Base-by-base conservation (phyloP, 2,888 invertebrate species). In the Lepetodrilus schrolli region DNA sequence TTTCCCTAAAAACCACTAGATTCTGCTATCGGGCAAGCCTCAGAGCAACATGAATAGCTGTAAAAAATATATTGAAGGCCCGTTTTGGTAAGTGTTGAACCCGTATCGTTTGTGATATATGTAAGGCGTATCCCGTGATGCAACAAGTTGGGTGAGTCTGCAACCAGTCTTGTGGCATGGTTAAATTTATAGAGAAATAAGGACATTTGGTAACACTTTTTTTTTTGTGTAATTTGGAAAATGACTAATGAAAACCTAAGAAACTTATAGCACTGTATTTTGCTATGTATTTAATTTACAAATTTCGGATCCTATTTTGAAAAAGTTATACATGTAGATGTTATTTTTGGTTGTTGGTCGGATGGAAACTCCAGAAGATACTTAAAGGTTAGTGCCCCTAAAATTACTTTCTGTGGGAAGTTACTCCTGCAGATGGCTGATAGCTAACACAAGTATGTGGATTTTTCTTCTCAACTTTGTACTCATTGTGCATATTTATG, bases 1-100 rank as follows among this genome's bases (percentile, higher is more conserved):
- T 87, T 87, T 85, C 85, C 85, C 84, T 82, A 82, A 84, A 85
- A 84, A 84, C n/a, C 78, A 85, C 82, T 86, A 86, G 86, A 86
- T 86, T 83, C 84, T 78, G 83, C 83, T 83, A 84, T 82, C 82
- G 80, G 83, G 80, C 85, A 83, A 84, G 85, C 83, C 79, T 82
- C 82, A 75, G 81, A 78, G 75, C 83, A 76, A 75, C 82, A 80
- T 83, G 84, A 83, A 82, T 80, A 74, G 81, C 80, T 70, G 80
- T 80, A 75, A 76, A 74, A 80, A 75, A 78, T 77, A 75, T 78
- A 74, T 73, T 79, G 83, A 79, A 82, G 77, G 74, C 80, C 78
- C 74, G 66, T 73, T 76, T 74, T 83, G 86, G 86, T 86, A 83
- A 86, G 86, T 86, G 83, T 83, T 82, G 83, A 82, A 79, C 76